Base-by-base conservation (phyloP, 2,888 invertebrate species). In the Theodoxus fluviatilis region DNA sequence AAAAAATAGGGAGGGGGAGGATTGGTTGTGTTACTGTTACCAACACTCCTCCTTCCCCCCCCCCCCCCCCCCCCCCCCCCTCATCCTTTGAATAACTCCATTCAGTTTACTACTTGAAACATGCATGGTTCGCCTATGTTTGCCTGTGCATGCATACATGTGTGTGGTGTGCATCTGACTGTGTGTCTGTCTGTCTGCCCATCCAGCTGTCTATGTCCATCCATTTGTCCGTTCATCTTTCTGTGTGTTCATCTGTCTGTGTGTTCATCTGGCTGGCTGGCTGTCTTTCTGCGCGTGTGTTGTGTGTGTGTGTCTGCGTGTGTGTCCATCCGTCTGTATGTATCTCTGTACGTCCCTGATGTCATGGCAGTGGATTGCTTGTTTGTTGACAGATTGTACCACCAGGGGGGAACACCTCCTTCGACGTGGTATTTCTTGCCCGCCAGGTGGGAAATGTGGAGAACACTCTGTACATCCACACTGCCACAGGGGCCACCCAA, bases 361-460 rank as follows among this genome's bases (percentile, higher is more conserved):
- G 9, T 55, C 57, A 15, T 63, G 4, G 38, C 25, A 43, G 49
- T 1, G 4, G 3, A 31, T 25, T 43, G 25, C 74, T 43, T 65
- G 73, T 68, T 67, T 28, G 76, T 77, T 81, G 89, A 85, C 89
- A 95, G 95, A 91, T 92, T 86, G 92, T 98, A 86, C 93, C 94
- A 82, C 95, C 96, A 72, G 91, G 93, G 80, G 94, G 94, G 75
- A 96, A 96, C 88, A 97, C 98, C 76, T 93, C 95, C 75, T 96
- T 98, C 89, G 95, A 93, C 89, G 95, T 98, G 82, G 95, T 97
- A 78, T 98, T 96, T 90, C 90, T 98, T 81, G 96, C 97, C 43
- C 91, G 97, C 83, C 93, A 93, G 88, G 93, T 94, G 88, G 97
- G 96, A 74, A 91, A 91, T 83, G 92, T 94, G 77, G 91, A 94